A percentile compares a stretch with the other conserved stretches of the same genome.
These are phyloP conservation scores for Crocidura indochinensis DNA, from an alignment of 2,797 vertebrate species.

Conservation along the genomic window DNA sequence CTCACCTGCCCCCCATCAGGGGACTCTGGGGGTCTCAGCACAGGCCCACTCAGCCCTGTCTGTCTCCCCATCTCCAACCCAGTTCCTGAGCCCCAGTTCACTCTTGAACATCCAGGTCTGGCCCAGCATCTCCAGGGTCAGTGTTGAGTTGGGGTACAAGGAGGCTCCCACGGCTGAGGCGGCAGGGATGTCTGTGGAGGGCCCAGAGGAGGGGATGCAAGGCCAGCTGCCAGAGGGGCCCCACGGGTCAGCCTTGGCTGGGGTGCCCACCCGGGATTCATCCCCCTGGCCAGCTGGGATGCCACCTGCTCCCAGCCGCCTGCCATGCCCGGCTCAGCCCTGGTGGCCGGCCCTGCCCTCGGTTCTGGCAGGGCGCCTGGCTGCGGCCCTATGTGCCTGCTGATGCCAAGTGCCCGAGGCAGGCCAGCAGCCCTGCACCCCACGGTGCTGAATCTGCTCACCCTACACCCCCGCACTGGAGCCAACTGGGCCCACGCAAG, in stretches of 20 bases:
- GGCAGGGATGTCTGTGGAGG: slow-evolving; percentile 24
- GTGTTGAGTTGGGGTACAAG: too few relatives aligned
- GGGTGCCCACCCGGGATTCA: slow-evolving; percentile 55
- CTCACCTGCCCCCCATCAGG: too few relatives aligned
- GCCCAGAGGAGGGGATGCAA: too few relatives aligned
- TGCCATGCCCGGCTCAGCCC: slow-evolving; percentile 72
- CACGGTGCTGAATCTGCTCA: neutral
- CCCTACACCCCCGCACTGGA: neutral
- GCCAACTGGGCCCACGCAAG: neutral
- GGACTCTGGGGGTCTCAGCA: too few relatives aligned
- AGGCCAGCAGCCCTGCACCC: neutral
- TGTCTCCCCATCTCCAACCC: too few relatives aligned
- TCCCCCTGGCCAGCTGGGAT: slow-evolving; percentile 81
- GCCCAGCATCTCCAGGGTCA: neutral
- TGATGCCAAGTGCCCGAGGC: neutral
- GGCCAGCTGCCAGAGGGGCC: neutral
- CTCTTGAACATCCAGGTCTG: neutral
- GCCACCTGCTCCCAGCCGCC: slow-evolving; percentile 78
- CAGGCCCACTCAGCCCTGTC: too few relatives aligned
- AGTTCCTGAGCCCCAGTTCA: too few relatives aligned
- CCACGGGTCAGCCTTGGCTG: slow-evolving; percentile 14
- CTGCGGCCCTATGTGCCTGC: neutral
- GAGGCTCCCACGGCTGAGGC: too few relatives aligned
- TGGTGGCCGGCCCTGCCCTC: slow-evolving; percentile 42
- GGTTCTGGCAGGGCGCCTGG: slow-evolving; percentile 4